These are phyloP conservation scores for Hoplodrina ambigua DNA, from an alignment of 2,888 invertebrate species.

Conservation along the genomic window DNA sequence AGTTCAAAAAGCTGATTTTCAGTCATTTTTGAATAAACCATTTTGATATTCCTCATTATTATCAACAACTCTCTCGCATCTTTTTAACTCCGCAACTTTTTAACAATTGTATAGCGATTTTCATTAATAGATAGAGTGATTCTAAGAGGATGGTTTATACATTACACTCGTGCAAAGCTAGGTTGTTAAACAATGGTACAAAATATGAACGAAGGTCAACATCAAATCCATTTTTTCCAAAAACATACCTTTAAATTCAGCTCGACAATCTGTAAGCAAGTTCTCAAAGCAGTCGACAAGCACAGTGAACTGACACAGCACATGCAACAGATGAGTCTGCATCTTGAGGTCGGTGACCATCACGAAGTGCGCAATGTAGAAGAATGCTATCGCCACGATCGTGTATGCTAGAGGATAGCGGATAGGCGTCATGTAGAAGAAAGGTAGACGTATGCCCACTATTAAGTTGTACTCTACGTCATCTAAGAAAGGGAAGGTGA, in stretches of 20 bases:
- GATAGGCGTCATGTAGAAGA: constrained; percentile 68
- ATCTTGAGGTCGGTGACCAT: constrained; percentile 81
- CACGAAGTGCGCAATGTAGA: constrained; percentile 77
- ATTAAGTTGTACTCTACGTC: constrained; percentile 82
- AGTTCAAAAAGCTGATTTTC: too few relatives aligned
- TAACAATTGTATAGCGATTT: too few relatives aligned
- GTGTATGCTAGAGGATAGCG: constrained; percentile 74
- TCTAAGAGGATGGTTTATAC: too few relatives aligned
- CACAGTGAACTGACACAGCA: constrained; percentile 80
- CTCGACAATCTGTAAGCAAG: constrained; percentile 73
- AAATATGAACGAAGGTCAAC: too few relatives aligned
- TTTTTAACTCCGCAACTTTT: too few relatives aligned
- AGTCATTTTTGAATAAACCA: too few relatives aligned
- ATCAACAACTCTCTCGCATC: too few relatives aligned
- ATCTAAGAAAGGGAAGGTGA: constrained; percentile 78
- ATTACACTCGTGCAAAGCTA: too few relatives aligned
- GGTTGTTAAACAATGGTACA: too few relatives aligned
- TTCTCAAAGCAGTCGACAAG: constrained; percentile 81
- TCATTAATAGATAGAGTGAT: too few relatives aligned
- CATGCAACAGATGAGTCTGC: constrained; percentile 79
- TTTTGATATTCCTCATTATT: too few relatives aligned
- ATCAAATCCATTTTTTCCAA: neutral
- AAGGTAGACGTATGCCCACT: constrained; percentile 75
- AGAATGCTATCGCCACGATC: constrained; percentile 70
- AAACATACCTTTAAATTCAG: constrained; percentile 67